Base-by-base conservation (phyloP, 1,140 invertebrate species). In the Drosophila parvula region DNA sequence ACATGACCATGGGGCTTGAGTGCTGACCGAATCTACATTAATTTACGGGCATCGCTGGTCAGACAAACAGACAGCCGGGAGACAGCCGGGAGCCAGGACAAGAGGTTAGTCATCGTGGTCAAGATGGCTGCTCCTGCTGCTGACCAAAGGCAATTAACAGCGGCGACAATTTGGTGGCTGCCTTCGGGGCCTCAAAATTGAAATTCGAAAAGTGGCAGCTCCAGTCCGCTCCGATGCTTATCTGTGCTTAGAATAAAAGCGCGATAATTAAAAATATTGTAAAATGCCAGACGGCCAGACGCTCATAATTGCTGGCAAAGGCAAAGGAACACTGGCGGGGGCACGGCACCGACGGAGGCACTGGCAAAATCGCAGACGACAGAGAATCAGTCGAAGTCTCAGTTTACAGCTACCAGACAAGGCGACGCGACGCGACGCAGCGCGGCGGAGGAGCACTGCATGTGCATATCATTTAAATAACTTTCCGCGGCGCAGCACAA, bases 391-490 rank as follows among this genome's bases (percentile, higher is more conserved):
- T 71, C 58, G 22, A 45, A 68, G 84, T 82, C 83, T 86, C 83
- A 79, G 83, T 83, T 86, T 86, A 86, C 83, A 86, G 84, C 78
- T 89, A 80, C 65, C 80, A 84, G 84, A 84, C 84, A 71, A 59
- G 61, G 18, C 57, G 59, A 69, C 60, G 53, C 48, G 57, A 47
- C 57, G 53, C 50, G 58, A 71, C 18, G 34, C 16, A 36, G 18
- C 16, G 56, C n/a, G 27, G 22, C 65, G 50, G 55, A 60, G 62
- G 59, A 59, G 60, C 71, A 51, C 47, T 65, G 78, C 82, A 86
- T 84, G 79, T 82, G 84, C 84, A 88, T 88, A 88, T 78, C 74
- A 88, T 89, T 89, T 88, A 89, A 89, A 85, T 85, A 85, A 81
- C 71, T 81, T 81, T 76, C 44, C 30, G 70, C 74, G 55, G 74